Evolutionary conservation across 2,888 invertebrate genomes (phyloP), one percentile per base, ranked within the genome.

Genomic region (Isoperla grammatica): DNA sequence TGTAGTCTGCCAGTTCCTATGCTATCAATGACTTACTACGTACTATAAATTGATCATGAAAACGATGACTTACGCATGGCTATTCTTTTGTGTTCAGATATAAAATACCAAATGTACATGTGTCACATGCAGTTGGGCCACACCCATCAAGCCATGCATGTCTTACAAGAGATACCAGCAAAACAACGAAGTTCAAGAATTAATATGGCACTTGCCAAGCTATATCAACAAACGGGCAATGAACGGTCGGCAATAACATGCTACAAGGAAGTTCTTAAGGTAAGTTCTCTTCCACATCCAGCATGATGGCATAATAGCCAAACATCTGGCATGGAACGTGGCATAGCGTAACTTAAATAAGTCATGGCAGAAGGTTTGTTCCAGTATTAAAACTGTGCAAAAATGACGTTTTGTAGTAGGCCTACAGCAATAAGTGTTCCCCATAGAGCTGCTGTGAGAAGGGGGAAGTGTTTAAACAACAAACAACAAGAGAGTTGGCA

Each of bases 221-320:
- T 90, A 65, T 86, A 86, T 67, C 82, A 83, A 67, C 81, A 84
- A 63, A 79, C 79, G 59, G 86, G 86, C 11, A 83, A 83, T 76
- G 86, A 87, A 66, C 74, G 85, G 55, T 84, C 86, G 13, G 89
- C 89, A 0, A 82, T 86, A 54, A 79, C 84, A 1, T 84, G 86
- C 29, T 91, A 86, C 71, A 90, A 88, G 71, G 90, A 90, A 75
- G 88, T 90, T 9, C 71, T 92, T 50, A 79, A 84, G 65, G 84
- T 84, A 69, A 71, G 73, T 67, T 42, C n/a, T n/a, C n/a, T n/a
- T n/a, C n/a, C n/a, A n/a, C n/a, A n/a, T n/a, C n/a, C n/a, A n/a
- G n/a, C n/a, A n/a, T n/a, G n/a, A n/a, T n/a, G n/a, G n/a, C n/a
- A n/a, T n/a, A n/a, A n/a, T n/a, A n/a, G n/a, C n/a, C 19, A n/a